phyloP scores from a whole-genome alignment of 2,113 vertebrate species.

The Spea bombifrons region DNA sequence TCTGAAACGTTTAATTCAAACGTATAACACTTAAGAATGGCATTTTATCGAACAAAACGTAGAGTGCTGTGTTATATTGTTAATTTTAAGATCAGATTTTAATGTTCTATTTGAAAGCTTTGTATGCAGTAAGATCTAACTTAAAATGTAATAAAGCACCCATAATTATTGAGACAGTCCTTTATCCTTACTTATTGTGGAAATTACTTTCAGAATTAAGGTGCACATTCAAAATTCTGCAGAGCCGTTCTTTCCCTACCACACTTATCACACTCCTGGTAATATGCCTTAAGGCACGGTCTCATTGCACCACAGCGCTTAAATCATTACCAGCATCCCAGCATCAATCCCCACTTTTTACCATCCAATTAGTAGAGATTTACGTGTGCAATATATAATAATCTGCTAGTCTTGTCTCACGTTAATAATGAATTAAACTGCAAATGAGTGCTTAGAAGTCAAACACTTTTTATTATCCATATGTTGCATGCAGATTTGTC shows the following conservation, averaged over 20 bases:
- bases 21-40: too few relatives aligned
- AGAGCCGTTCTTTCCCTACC: not conserved
- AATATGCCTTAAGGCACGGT: not conserved
- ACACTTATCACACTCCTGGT: not conserved
- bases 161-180: not conserved
- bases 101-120: too few relatives aligned
- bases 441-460: not conserved
- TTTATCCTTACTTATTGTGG: not conserved
- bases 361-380: not conserved
- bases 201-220: not conserved
- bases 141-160: too few relatives aligned
- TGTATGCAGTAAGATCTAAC: too few relatives aligned
- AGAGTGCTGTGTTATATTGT: too few relatives aligned
- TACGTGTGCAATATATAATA: not conserved
- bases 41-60: too few relatives aligned
- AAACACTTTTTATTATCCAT: not conserved
- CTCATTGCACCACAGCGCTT: not conserved
- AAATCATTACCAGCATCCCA: not conserved
- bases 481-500: too few relatives aligned
- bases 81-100: too few relatives aligned
- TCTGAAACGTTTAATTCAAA: too few relatives aligned
- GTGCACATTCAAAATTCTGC: not conserved
- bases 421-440: not conserved
- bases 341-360: not conserved
- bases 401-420: not conserved